Base-by-base conservation (phyloP, 2,113 vertebrate species). In the Turdus rufiventris region DNA sequence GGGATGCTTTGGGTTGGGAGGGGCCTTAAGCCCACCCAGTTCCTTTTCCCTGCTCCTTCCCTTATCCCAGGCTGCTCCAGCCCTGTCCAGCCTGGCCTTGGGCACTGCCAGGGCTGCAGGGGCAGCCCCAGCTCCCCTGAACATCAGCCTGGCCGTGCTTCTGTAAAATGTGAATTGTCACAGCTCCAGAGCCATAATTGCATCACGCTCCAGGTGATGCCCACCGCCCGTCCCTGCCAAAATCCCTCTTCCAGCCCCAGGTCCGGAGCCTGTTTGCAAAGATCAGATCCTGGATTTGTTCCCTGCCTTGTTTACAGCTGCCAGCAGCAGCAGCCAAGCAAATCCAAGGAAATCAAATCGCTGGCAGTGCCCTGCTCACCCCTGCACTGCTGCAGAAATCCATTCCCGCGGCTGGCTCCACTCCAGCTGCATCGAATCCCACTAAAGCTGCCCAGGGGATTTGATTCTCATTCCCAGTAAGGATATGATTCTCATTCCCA, bases 301-400 rank as follows among this genome's bases (percentile, higher is more conserved):
- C 74, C 58, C 47, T 33, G 28, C 66, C 87, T 91, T 54, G 65
- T 76, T 91, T 40, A 48, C 40, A 85, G 88, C 80, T 93, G 96
- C 68, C 57, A 96, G 78, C 58, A 85, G 79, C 40, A 19, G 71
- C 16, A 87, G 85, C 91, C 73, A 13, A 95, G 87, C 4, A 18
- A 76, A 58, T 60, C 81, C 94, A 43, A 73, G 88, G 89, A 43
- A 88, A 77, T 18, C 54, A 6, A 73, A 88, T 45, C 65, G 71
- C n/a, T 79, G 76, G 47, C 89, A 88, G 75, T 21, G 51, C 85
- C 34, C 89, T 25, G 88, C 4, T 91, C 79, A 79, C 50, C 73
- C 47, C 38, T 20, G 50, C 58, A 1, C 75, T n/a, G 81, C 82
- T 87, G 56, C 78, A 75, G 31, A 29, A 58, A 47, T 14, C 51